Evolutionary conservation across 2,888 invertebrate species (phyloP).

Genomic region (Trichogramma evanescens): DNA sequence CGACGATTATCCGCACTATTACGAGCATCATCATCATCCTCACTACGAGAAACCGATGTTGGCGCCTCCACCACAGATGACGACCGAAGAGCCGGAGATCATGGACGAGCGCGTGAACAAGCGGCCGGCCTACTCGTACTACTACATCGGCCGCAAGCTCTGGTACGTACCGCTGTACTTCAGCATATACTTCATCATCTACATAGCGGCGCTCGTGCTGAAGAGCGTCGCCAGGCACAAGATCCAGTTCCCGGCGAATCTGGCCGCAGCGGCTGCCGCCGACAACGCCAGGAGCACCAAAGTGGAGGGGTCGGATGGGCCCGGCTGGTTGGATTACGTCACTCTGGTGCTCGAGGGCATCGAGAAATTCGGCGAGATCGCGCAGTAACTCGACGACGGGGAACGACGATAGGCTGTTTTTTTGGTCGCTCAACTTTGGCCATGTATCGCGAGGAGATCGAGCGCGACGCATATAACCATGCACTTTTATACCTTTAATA

Average conservation of each 20-base stretch:
- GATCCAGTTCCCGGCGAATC: constrained; percentile 49
- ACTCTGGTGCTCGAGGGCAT: constrained; percentile 31
- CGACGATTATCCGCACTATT: constrained; percentile 44
- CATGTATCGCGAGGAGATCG: no score
- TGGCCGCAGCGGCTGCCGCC: constrained; percentile 32
- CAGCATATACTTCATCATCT: constrained; percentile 60
- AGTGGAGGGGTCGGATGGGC: constrained; percentile 14
- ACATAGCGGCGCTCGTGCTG: constrained; percentile 64
- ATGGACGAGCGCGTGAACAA: constrained; percentile 42
- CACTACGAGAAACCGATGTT: constrained; percentile 41
- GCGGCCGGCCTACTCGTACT: constrained; percentile 58
- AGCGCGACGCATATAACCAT: no score
- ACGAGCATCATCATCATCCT: constrained; percentile 41
- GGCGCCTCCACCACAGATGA: constrained; percentile 33
- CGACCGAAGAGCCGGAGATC: constrained; percentile 39
- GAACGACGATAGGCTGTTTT: no score
- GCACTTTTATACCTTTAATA: no score
- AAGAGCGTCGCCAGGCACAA: constrained; percentile 69
- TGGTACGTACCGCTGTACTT: constrained; percentile 72
- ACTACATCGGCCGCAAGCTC: constrained; percentile 66
- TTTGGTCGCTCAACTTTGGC: no score
- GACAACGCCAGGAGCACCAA: constrained; percentile 22
- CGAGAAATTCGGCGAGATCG: constrained; percentile 23
- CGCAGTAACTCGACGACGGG: background rate
- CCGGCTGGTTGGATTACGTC: constrained; percentile 32